These are phyloP conservation scores for Drosophila nigrodunni DNA, from an alignment of 1,140 invertebrate species.

Conservation along the genomic window DNA sequence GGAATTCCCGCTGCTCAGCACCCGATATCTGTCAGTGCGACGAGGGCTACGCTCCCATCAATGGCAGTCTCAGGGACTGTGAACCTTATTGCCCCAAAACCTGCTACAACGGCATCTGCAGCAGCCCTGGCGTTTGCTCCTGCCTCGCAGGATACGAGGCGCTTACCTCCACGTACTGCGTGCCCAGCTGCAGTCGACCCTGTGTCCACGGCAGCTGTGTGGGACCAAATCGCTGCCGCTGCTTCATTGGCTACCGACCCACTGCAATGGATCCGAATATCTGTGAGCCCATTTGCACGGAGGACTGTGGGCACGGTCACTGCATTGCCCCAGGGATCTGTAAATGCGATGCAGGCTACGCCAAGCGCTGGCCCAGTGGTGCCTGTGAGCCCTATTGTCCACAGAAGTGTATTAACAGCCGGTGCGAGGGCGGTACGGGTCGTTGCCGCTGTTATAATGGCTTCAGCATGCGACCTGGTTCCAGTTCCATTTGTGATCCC, in stretches of 20 bases:
- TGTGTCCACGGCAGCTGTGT: slow-evolving; percentile 82
- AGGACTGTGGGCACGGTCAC: slow-evolving; percentile 59
- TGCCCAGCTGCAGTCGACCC: slow-evolving; percentile 81
- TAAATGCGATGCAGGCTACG: slow-evolving; percentile 69
- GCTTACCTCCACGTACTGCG: slow-evolving; percentile 77
- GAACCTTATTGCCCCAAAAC: slow-evolving; percentile 68
- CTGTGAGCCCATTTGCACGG: slow-evolving; percentile 75
- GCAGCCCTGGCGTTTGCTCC: slow-evolving; percentile 85
- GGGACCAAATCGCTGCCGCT: slow-evolving; percentile 72
- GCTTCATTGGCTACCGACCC: slow-evolving; percentile 69
- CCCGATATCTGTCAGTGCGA: slow-evolving; percentile 87
- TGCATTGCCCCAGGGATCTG: slow-evolving; percentile 78
- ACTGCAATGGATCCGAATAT: slow-evolving; percentile 72
- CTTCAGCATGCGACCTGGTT: slow-evolving; percentile 54
- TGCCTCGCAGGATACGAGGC: slow-evolving; percentile 87
- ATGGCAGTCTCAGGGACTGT: slow-evolving; percentile 70
- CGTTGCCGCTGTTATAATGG: slow-evolving; percentile 78
- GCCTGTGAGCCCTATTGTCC: slow-evolving; percentile 84
- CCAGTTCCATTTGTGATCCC: slow-evolving; percentile 84
- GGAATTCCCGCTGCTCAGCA: slow-evolving; percentile 86
- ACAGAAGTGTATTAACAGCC: slow-evolving; percentile 73
- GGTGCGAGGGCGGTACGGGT: slow-evolving; percentile 63
- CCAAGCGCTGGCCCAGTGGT: slow-evolving; percentile 69
- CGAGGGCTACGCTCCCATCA: slow-evolving; percentile 85
- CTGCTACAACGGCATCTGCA: slow-evolving; percentile 85